A percentile compares a stretch with the other conserved stretches of the same genome.
phyloP scores from a whole-genome alignment of 2,888 invertebrate genomes.

The Eupithecia tripunctaria region DNA sequence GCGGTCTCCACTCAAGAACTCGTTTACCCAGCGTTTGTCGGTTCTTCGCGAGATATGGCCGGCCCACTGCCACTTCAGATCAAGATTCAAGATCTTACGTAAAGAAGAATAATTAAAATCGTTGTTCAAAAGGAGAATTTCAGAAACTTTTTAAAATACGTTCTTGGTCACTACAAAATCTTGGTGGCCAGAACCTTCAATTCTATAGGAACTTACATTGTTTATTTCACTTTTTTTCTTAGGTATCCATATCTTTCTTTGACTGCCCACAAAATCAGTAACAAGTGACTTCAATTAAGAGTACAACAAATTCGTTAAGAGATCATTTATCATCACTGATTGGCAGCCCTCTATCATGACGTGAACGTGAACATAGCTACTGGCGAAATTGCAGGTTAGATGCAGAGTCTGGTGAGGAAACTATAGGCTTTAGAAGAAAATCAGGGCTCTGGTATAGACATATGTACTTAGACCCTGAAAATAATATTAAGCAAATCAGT shows the following conservation, averaged over 20 bases:
- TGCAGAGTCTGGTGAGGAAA: slow-evolving; percentile 19
- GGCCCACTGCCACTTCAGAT: no score
- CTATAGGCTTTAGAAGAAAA: background rate
- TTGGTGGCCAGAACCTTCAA: no score
- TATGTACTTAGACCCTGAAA: no score
- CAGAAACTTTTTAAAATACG: background rate
- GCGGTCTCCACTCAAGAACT: no score
- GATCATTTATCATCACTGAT: slow-evolving; percentile 71
- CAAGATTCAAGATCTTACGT: no score
- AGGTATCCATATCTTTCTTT: slow-evolving; percentile 7
- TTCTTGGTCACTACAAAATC: background rate
- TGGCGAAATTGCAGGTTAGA: slow-evolving; percentile 62
- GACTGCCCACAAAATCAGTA: slow-evolving; percentile 43
- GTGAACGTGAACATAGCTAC: slow-evolving; percentile 57
- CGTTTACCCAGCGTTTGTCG: no score
- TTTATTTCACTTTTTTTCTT: background rate
- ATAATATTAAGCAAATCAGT: no score
- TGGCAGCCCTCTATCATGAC: slow-evolving; percentile 60
- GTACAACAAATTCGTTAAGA: slow-evolving; percentile 75
- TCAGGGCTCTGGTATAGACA: no score
- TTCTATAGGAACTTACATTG: background rate
- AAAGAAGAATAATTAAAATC: background rate
- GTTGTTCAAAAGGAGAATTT: background rate
- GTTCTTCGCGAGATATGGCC: no score
- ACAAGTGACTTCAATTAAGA: slow-evolving; percentile 69